Evolutionary conservation across 2,888 invertebrate genomes (phyloP).

Genomic region (Sisyra nigra): DNA sequence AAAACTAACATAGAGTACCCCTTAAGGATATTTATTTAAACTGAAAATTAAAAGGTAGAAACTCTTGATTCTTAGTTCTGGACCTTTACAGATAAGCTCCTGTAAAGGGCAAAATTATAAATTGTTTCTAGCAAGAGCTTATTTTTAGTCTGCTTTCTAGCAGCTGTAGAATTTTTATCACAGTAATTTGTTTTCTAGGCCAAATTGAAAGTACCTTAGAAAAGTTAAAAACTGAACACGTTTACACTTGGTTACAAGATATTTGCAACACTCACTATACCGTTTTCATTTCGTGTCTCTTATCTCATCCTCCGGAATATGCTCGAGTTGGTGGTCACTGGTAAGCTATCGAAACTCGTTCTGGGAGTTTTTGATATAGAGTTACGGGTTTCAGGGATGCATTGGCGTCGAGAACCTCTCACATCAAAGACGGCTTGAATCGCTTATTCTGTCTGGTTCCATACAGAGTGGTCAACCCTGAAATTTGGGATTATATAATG

Average conservation of each 20-base stretch:
- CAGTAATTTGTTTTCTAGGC: conserved; percentile 25
- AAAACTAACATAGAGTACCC: no score
- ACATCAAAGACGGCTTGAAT: conserved; percentile 88
- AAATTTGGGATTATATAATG: conserved; percentile 98
- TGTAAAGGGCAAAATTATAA: no score
- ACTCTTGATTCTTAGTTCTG: no score
- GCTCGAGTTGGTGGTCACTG: conserved; percentile 93
- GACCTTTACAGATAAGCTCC: no score
- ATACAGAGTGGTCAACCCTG: conserved; percentile 90
- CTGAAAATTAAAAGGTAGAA: no score
- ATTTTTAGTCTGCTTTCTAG: conserved; percentile 1
- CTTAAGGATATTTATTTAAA: no score
- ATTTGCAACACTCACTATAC: conserved; percentile 73
- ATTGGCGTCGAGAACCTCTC: conserved; percentile 70
- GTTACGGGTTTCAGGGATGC: conserved; percentile 45
- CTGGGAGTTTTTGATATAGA: background rate
- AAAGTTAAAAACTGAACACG: conserved; percentile 80
- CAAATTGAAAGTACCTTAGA: conserved; percentile 78
- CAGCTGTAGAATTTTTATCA: background rate
- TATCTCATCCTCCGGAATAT: conserved; percentile 94
- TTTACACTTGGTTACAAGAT: conserved; percentile 79
- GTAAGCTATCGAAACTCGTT: conserved; percentile 30
- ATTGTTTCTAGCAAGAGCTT: no score
- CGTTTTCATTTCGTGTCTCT: conserved; percentile 80
- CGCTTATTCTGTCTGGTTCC: conserved; percentile 91